Conservation (phyloP, 2,113 vertebrate species). For the Galbula dea region DNA sequence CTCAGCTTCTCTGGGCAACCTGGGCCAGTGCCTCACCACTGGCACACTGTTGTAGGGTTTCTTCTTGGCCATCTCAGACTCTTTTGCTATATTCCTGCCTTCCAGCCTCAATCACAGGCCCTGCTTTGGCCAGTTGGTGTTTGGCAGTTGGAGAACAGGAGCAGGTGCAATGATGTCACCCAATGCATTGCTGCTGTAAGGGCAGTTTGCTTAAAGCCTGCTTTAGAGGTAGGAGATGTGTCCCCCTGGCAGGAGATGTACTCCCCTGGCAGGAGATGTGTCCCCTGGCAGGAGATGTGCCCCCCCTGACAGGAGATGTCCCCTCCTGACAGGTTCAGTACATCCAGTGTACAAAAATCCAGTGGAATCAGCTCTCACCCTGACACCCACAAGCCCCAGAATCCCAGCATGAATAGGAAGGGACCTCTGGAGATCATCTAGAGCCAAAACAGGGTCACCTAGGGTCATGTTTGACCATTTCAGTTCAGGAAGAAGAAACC, state of each 20-base stretch:
- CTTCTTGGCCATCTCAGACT: not conserved
- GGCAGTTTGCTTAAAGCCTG: not conserved
- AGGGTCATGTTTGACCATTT: too few species aligned
- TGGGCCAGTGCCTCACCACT: too few species aligned
- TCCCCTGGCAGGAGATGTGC: too few species aligned
- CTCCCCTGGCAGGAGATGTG: too few species aligned
- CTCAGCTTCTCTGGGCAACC: too few species aligned
- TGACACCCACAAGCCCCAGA: fast-evolving
- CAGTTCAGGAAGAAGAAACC: too few species aligned
- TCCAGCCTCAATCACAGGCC: not conserved
- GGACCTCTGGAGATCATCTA: too few species aligned
- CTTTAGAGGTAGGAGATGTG: not conserved
- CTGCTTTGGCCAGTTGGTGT: fast-evolving
- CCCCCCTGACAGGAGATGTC: too few species aligned
- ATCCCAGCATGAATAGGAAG: too few species aligned
- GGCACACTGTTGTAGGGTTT: too few species aligned
- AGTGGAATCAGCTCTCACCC: not conserved
- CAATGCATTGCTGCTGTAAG: not conserved
- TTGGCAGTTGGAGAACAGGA: not conserved
- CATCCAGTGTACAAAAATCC: fast-evolving
- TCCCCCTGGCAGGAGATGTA: too few species aligned
- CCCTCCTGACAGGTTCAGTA: fast-evolving
- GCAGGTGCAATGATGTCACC: not conserved
- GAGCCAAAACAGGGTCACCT: too few species aligned
- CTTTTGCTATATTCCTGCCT: not conserved